Conservation (phyloP, 1,140 invertebrate genomes). For the Daktulosphaira vitifoliae region DNA sequence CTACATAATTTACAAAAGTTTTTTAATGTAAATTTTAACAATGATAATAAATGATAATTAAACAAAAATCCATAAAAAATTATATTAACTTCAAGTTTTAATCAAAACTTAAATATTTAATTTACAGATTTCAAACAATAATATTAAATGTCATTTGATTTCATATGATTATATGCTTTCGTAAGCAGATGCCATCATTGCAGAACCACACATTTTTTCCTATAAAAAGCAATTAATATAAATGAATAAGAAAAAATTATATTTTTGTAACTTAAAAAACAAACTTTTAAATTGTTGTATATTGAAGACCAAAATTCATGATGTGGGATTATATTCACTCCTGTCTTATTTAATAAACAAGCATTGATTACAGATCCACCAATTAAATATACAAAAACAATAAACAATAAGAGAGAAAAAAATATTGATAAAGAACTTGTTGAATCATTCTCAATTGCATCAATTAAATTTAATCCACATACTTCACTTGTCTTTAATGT, state of each 20-base stretch:
- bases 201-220: constrained; percentile 11
- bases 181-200: constrained; percentile 20
- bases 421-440: constrained; percentile 1
- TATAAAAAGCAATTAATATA: neutral
- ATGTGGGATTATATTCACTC: constrained; percentile 11
- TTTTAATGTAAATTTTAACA: too few species aligned
- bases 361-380: constrained; percentile 25
- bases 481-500: constrained; percentile 8
- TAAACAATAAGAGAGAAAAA: constrained; percentile 19
- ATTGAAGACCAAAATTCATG: constrained; percentile 12
- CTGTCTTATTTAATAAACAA: constrained; percentile 17
- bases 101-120: too few species aligned
- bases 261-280: neutral
- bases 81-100: too few species aligned
- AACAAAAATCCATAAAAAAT: too few species aligned
- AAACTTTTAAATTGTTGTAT: constrained; percentile 9
- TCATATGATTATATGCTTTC: constrained; percentile 12
- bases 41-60: too few species aligned
- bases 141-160: too few species aligned
- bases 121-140: too few species aligned
- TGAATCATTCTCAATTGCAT: neutral
- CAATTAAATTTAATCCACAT: constrained; percentile 12
- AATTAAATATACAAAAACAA: constrained; percentile 37
- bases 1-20: too few species aligned
- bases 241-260: too few species aligned